A percentile compares a stretch with the other conserved stretches of the same genome.
Conservation (phyloP, 2,888 invertebrate genomes). For the Drosophila infuscata region DNA sequence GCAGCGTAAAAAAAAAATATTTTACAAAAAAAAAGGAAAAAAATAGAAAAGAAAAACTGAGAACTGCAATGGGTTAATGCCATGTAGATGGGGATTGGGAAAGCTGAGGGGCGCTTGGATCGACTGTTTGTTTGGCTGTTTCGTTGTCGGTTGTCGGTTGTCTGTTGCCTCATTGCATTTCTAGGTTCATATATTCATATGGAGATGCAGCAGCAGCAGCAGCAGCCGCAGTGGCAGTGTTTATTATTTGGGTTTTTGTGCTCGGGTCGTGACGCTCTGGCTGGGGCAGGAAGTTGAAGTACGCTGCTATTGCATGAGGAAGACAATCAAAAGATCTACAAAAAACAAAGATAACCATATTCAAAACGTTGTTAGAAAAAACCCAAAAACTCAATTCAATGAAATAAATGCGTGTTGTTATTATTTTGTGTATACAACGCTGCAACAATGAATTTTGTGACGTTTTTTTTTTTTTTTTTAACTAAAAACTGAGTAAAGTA, state of each 20-base stretch:
- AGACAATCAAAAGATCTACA: slow-evolving; percentile 5
- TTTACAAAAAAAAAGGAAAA: slow-evolving; percentile 1
- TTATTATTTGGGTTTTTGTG: slow-evolving; percentile 38
- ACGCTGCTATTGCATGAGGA: not conserved
- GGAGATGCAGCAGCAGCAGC: slow-evolving; percentile 24
- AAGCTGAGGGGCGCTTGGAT: slow-evolving; percentile 14
- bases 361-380: slow-evolving; percentile 3
- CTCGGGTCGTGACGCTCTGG: slow-evolving; percentile 34
- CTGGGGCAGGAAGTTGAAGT: slow-evolving; percentile 43
- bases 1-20: slow-evolving; percentile 34
- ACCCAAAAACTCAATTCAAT: slow-evolving; percentile 29
- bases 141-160: slow-evolving; percentile 4
- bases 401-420: slow-evolving; percentile 36
- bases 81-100: slow-evolving; percentile 7
- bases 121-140: slow-evolving; percentile 20
- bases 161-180: slow-evolving; percentile 78
- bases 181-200: slow-evolving; percentile 70
- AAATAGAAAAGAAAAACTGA: slow-evolving; percentile 41
- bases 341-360: not conserved
- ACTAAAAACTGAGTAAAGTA: slow-evolving; percentile 1
- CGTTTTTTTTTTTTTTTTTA: slow-evolving; percentile 13
- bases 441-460: slow-evolving; percentile 62
- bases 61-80: slow-evolving; percentile 48
- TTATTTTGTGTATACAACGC: slow-evolving; percentile 10
- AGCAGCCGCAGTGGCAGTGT: slow-evolving; percentile 13